phyloP scores from a whole-genome alignment of 1,140 invertebrate genomes.

The Ceratoteleas bidentatus region DNA sequence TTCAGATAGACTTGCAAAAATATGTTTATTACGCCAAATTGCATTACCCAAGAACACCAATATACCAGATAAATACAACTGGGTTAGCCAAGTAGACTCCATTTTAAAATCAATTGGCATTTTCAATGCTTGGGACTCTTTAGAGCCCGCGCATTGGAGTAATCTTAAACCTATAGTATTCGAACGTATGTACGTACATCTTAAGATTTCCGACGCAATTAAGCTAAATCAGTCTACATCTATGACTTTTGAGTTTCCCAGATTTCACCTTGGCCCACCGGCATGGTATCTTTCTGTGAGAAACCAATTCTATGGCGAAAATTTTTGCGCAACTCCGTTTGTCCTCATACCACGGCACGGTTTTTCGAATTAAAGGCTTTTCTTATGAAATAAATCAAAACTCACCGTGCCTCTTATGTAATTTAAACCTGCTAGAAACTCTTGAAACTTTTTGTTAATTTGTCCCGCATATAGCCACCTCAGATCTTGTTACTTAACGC shows the following conservation, averaged over 20 bases:
- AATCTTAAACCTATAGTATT: neutral
- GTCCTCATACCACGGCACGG: neutral
- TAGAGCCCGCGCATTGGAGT: neutral
- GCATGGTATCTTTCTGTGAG: conserved; percentile 11
- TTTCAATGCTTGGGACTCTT: neutral
- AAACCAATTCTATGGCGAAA: conserved; percentile 11
- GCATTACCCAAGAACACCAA: neutral
- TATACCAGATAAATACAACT: conserved; percentile 5
- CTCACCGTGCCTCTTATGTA: conserved; percentile 6
- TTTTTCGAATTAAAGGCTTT: conserved; percentile 2
- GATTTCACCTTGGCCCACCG: conserved; percentile 2
- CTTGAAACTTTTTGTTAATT: conserved; percentile 11
- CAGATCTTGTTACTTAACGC: conserved; percentile 6
- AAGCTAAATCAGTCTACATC: conserved; percentile 2
- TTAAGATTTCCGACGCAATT: conserved; percentile 14
- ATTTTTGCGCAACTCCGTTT: conserved; percentile 26
- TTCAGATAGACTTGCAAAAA: neutral
- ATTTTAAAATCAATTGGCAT: conserved; percentile 5
- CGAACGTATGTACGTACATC: neutral
- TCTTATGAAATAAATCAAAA: conserved; percentile 16
- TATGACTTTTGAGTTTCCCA: neutral
- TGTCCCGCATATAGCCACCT: conserved; percentile 6
- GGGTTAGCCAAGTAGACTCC: conserved; percentile 11
- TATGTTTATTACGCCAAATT: neutral
- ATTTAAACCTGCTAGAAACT: conserved; percentile 3